phyloP scores from a whole-genome alignment of 2,888 invertebrate species.

The Calameuta filiformis region DNA sequence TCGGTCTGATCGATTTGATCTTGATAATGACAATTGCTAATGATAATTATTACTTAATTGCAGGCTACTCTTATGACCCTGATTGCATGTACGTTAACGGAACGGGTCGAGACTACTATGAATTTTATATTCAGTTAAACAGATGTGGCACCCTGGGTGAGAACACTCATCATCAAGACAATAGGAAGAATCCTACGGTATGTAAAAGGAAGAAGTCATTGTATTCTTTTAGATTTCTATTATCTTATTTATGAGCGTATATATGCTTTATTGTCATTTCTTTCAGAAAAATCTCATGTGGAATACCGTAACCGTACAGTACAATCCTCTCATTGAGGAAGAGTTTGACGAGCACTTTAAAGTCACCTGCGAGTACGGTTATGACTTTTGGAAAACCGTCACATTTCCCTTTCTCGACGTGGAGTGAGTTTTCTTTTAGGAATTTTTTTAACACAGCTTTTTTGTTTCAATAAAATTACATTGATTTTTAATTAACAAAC shows the following conservation, averaged over 20 bases:
- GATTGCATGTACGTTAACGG: slow-evolving; percentile 97
- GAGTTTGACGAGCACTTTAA: slow-evolving; percentile 96
- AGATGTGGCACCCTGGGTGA: slow-evolving; percentile 91
- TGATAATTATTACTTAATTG: slow-evolving; percentile 32
- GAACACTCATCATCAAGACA: slow-evolving; percentile 87
- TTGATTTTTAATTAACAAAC: background rate
- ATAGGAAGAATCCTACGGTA: slow-evolving; percentile 87
- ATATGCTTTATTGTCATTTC: background rate
- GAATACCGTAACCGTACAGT: slow-evolving; percentile 95
- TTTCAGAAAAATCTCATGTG: slow-evolving; percentile 93
- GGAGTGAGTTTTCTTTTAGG: slow-evolving; percentile 77
- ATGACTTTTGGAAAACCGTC: slow-evolving; percentile 96
- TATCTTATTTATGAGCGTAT: background rate
- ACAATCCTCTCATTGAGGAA: slow-evolving; percentile 92
- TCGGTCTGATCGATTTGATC: background rate
- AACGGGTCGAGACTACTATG: slow-evolving; percentile 90
- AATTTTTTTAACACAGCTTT: slow-evolving; percentile 19
- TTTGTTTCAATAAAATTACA: slow-evolving; percentile 10
- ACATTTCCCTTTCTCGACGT: slow-evolving; percentile 95
- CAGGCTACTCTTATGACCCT: slow-evolving; percentile 92
- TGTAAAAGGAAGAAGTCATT: slow-evolving; percentile 53
- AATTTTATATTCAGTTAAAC: slow-evolving; percentile 93
- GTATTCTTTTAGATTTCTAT: background rate
- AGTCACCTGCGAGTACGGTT: slow-evolving; percentile 95
- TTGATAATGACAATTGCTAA: slow-evolving; percentile 34